A percentile compares a stretch with the other conserved stretches of the same genome.
Conservation (phyloP, 2,888 invertebrate species). For the Pinctada fucata region DNA sequence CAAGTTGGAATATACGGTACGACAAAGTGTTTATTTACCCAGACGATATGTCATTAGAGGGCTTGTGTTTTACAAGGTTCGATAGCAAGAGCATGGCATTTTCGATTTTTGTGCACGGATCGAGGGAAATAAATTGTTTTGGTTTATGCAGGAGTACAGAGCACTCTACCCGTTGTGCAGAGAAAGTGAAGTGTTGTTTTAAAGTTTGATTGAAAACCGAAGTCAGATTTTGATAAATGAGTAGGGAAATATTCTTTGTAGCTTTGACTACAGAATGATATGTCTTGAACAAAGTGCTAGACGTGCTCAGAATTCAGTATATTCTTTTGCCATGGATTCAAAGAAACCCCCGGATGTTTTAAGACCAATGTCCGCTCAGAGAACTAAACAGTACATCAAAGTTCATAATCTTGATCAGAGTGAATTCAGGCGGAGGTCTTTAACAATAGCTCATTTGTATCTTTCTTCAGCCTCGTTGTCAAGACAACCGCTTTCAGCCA, state of each 20-base stretch:
- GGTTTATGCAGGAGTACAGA: not conserved
- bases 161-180: not conserved
- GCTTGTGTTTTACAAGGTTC: not conserved
- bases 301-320: not conserved
- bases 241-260: not conserved
- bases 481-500: conserved; percentile 26
- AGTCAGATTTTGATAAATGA: not conserved
- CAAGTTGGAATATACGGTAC: no score
- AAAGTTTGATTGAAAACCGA: not conserved
- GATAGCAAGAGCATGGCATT: not conserved
- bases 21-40: not conserved
- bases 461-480: conserved; percentile 58
- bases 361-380: conserved; percentile 22
- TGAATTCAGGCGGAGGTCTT: conserved; percentile 47
- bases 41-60: not conserved
- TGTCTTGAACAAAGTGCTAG: not conserved
- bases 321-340: conserved; percentile 22
- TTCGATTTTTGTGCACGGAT: conserved; percentile 2
- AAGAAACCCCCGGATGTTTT: not conserved
- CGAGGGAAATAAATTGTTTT: not conserved
- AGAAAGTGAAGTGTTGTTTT: not conserved
- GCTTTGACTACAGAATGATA: not conserved
- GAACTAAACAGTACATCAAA: conserved; percentile 59
- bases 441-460: conserved; percentile 66
- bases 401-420: conserved; percentile 50